phyloP scores from a whole-genome alignment of 2,113 vertebrate genomes.

The Tychaedon coryphoeus region DNA sequence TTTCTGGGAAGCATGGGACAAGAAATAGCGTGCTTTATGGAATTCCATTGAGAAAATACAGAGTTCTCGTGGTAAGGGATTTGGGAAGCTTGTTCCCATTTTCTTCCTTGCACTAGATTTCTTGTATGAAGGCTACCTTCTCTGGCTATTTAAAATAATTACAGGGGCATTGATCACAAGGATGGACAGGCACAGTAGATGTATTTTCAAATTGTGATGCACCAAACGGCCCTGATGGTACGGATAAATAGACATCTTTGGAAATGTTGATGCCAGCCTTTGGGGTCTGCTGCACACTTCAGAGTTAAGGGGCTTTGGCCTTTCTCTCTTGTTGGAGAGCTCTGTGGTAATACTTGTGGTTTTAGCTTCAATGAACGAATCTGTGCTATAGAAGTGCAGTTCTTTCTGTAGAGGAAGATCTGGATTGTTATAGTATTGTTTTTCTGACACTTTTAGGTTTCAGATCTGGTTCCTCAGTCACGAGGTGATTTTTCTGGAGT shows the following conservation, averaged over 20 bases:
- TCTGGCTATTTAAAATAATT: neutral
- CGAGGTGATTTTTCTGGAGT: neutral
- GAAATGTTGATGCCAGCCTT: neutral
- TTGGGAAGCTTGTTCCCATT: neutral
- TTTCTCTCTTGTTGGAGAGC: neutral
- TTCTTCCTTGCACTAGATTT: neutral
- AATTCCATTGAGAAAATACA: neutral
- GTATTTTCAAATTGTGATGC: neutral
- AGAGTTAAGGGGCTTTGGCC: neutral
- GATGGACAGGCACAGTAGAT: neutral
- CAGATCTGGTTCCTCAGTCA: neutral
- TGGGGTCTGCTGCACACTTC: neutral
- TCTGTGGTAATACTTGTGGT: neutral
- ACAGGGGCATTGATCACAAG: neutral
- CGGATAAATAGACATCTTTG: neutral
- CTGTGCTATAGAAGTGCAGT: neutral
- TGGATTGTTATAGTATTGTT: neutral
- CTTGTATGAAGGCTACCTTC: neutral
- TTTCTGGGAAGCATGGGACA: neutral
- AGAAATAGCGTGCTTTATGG: neutral
- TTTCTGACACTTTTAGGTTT: neutral
- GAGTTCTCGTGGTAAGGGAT: neutral
- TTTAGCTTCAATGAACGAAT: neutral
- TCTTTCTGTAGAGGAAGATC: neutral
- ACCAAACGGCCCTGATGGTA: rapidly evolving